phyloP scores from a whole-genome alignment of 2,888 invertebrate species.

The Pseudoips prasinana region DNA sequence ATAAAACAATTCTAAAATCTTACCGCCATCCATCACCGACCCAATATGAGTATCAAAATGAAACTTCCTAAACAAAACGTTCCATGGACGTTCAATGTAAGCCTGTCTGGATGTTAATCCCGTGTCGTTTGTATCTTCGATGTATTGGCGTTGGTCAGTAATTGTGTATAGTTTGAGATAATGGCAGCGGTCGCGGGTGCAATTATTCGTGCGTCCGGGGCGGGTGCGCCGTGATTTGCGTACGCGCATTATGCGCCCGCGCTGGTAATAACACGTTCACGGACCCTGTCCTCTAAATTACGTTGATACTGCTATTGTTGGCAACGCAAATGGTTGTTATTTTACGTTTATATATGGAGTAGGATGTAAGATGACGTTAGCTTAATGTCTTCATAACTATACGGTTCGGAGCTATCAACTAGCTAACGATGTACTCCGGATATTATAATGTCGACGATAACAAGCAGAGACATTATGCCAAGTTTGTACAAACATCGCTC shows the following conservation, averaged over 20 bases:
- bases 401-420: neutral
- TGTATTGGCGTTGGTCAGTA: constrained; percentile 48
- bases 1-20: constrained; percentile 6
- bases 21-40: constrained; percentile 2
- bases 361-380: constrained; percentile 1
- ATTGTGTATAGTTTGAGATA: constrained; percentile 71
- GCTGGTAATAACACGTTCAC: constrained; percentile 44
- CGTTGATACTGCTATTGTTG: constrained; percentile 17
- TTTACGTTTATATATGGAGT: constrained; percentile 1
- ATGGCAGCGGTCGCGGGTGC: constrained; percentile 59
- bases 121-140: neutral
- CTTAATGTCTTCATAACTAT: constrained; percentile 10
- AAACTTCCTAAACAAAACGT: neutral
- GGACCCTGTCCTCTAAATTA: constrained; percentile 39
- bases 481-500: too few relatives aligned
- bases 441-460: too few relatives aligned
- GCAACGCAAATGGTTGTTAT: constrained; percentile 8
- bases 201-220: constrained; percentile 60
- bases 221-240: constrained; percentile 58
- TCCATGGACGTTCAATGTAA: constrained; percentile 9
- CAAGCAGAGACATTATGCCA: too few relatives aligned
- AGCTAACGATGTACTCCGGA: too few relatives aligned
- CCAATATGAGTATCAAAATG: too few relatives aligned
- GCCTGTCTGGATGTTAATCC: too few relatives aligned
- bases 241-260: constrained; percentile 45